phyloP scores from a whole-genome alignment of 2,888 invertebrate species.

The Bellardia bayeri region DNA sequence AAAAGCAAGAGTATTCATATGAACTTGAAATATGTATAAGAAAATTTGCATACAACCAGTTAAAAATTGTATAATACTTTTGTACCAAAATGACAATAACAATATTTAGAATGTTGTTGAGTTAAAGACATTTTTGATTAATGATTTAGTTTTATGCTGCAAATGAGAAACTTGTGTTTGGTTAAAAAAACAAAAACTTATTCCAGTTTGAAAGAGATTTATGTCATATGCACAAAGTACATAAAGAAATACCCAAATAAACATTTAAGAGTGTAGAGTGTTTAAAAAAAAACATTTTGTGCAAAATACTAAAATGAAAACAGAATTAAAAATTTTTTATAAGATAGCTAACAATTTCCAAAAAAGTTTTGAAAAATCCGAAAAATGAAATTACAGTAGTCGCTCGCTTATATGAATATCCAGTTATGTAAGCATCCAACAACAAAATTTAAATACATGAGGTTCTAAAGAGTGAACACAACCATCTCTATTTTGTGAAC shows the following conservation, averaged over 20 bases:
- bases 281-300: too few relatives aligned
- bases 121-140: not conserved
- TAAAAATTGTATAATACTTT: not conserved
- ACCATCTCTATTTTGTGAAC: too few relatives aligned
- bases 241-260: not conserved
- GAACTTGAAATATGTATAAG: constrained; percentile 45
- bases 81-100: not conserved
- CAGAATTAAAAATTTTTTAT: too few relatives aligned
- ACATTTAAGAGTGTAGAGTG: too few relatives aligned
- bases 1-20: constrained; percentile 43
- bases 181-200: not conserved
- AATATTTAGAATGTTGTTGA: not conserved
- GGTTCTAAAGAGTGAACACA: too few relatives aligned
- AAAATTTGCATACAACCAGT: constrained; percentile 40
- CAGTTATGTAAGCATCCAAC: too few relatives aligned
- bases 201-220: not conserved
- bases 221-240: not conserved
- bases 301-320: too few relatives aligned
- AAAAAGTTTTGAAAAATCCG: too few relatives aligned
- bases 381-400: too few relatives aligned
- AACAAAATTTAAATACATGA: too few relatives aligned
- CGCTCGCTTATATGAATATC: too few relatives aligned
- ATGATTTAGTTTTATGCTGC: constrained; percentile 1
- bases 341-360: too few relatives aligned
- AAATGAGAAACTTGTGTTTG: not conserved